Evolutionary conservation across 2,113 vertebrate genomes (phyloP).

Genomic region (Sylvilagus bachmani): DNA sequence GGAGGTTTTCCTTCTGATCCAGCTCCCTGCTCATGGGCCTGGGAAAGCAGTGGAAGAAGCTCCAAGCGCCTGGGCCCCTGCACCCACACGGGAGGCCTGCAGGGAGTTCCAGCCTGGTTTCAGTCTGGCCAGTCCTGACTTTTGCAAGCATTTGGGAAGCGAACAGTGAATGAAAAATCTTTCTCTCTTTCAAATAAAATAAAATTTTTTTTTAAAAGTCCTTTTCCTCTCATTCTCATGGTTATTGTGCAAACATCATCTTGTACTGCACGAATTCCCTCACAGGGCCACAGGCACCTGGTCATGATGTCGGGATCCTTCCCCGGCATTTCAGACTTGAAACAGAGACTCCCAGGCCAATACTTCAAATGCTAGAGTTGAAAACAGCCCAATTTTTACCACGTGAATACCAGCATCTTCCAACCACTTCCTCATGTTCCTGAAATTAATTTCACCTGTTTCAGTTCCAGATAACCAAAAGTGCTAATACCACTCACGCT

Average conservation of each 20-base stretch:
- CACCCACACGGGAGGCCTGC: too few relatives aligned
- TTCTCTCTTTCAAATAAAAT: too few relatives aligned
- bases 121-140: too few relatives aligned
- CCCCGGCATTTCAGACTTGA: neutral
- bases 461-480: neutral
- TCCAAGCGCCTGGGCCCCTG: too few relatives aligned
- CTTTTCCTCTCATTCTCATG: neutral
- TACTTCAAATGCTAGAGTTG: neutral
- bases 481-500: neutral
- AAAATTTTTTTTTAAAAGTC: too few relatives aligned
- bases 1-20: too few relatives aligned
- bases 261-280: neutral
- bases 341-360: neutral
- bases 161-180: too few relatives aligned
- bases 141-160: too few relatives aligned
- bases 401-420: neutral
- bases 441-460: slow-evolving; percentile 40
- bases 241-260: neutral
- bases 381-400: neutral
- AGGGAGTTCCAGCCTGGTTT: too few relatives aligned
- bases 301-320: neutral
- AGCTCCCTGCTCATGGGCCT: too few relatives aligned
- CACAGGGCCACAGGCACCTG: neutral
- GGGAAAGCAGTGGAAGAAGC: too few relatives aligned
- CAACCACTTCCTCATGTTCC: neutral